Percentiles rank a stretch among this genome's conserved stretches.
phyloP scores from a whole-genome alignment of 2,888 invertebrate genomes.

The Andrena fulva region DNA sequence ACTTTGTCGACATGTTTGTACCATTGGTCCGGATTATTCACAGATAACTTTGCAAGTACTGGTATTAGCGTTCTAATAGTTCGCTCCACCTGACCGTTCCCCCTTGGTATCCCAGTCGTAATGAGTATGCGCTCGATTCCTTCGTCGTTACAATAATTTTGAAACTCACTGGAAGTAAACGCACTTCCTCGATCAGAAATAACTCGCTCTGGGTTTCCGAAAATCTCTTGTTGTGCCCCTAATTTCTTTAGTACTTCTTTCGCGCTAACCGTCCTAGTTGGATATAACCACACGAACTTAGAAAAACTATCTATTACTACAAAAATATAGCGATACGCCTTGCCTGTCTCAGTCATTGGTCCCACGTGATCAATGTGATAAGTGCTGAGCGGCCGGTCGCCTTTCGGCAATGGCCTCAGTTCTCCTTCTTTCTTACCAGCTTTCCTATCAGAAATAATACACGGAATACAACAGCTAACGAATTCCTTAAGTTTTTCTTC shows the following conservation, averaged over 20 bases:
- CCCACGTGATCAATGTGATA: too few relatives aligned
- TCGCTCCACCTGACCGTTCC: slow-evolving; percentile 12
- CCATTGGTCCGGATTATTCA: slow-evolving; percentile 5
- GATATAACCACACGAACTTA: slow-evolving; percentile 9
- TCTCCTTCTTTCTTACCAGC: too few relatives aligned
- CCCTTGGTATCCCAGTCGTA: slow-evolving; percentile 7
- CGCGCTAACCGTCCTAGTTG: neutral
- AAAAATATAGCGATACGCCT: too few relatives aligned
- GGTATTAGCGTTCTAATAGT: slow-evolving; percentile 13
- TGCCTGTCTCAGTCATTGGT: too few relatives aligned
- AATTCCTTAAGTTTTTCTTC: too few relatives aligned
- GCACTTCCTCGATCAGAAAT: slow-evolving; percentile 22
- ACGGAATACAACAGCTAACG: too few relatives aligned
- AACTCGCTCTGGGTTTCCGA: slow-evolving; percentile 25
- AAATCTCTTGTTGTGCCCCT: neutral
- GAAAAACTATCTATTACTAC: too few relatives aligned
- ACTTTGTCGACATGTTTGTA: slow-evolving; percentile 13
- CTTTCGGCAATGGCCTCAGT: too few relatives aligned
- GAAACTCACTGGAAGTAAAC: slow-evolving; percentile 7
- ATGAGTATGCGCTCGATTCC: neutral
- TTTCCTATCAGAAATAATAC: too few relatives aligned
- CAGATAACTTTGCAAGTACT: slow-evolving; percentile 7
- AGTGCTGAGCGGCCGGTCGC: too few relatives aligned
- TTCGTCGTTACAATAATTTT: slow-evolving; percentile 15
- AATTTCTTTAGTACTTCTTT: neutral